Evolutionary conservation across 2,888 invertebrate species (phyloP).

Genomic region (Caenorhabditis uteleia): DNA sequence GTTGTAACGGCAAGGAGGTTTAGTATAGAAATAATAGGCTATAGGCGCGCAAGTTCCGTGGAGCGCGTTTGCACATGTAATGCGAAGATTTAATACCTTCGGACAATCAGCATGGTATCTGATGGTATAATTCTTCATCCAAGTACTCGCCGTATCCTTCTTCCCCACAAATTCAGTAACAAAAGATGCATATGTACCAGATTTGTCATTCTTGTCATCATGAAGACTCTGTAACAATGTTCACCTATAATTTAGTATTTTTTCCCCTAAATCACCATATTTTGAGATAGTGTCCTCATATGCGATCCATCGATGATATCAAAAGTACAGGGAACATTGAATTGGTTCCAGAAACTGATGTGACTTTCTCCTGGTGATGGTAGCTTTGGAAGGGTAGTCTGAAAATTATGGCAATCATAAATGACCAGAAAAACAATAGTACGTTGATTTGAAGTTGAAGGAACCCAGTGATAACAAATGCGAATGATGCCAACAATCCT

Average conservation of each 20-base stretch:
- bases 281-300: constrained; percentile 4
- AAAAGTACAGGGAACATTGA: constrained; percentile 24
- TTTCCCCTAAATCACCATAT: no score
- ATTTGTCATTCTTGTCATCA: constrained; percentile 37
- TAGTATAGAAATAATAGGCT: no score
- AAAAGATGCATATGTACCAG: constrained; percentile 19
- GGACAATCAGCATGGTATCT: constrained; percentile 13
- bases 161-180: constrained; percentile 1
- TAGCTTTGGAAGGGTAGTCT: constrained; percentile 55
- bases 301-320: constrained; percentile 7
- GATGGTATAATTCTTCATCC: constrained; percentile 6
- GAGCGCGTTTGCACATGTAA: no score
- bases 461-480: constrained; percentile 86
- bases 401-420: constrained; percentile 4
- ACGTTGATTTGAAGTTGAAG: constrained; percentile 72
- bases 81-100: not conserved
- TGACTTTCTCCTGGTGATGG: constrained; percentile 46
- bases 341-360: constrained; percentile 56
- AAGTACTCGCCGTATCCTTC: no score
- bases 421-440: constrained; percentile 4
- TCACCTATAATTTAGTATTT: not conserved
- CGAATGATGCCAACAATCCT: constrained; percentile 82
- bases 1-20: no score
- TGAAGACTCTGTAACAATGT: constrained; percentile 2
- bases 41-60: no score